phyloP scores from a whole-genome alignment of 2,113 vertebrate species.

The Melierax canorus region DNA sequence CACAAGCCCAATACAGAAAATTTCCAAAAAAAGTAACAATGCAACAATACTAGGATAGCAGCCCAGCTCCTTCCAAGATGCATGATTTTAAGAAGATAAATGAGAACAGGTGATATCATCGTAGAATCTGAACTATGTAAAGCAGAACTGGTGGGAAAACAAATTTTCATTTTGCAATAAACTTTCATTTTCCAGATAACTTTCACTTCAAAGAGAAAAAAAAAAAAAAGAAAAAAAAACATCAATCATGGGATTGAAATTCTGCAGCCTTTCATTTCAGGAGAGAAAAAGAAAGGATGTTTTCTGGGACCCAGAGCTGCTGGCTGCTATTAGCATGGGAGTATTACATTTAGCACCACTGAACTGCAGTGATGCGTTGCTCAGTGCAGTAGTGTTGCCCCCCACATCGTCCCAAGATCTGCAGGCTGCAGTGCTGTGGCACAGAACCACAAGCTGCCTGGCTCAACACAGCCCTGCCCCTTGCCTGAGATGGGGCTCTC shows the following conservation, averaged over 20 bases:
- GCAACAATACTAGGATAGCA: background rate
- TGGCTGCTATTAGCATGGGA: background rate
- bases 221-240: accelerated
- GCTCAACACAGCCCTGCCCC: background rate
- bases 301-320: background rate
- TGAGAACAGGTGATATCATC: background rate
- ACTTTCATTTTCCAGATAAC: background rate
- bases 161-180: background rate
- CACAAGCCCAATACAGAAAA: background rate
- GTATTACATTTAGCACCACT: background rate
- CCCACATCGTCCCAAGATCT: background rate
- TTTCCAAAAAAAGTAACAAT: background rate
- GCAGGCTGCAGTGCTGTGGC: background rate
- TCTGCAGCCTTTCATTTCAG: background rate
- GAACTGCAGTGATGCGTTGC: background rate
- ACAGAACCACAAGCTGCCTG: background rate
- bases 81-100: background rate
- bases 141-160: background rate
- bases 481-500: background rate
- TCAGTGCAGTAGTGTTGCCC: background rate
- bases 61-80: background rate
- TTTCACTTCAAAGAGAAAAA: background rate
- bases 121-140: background rate
- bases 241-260: background rate
- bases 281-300: background rate